Base-by-base conservation (phyloP, 2,797 vertebrate species). In the Thunnus albacares region DNA sequence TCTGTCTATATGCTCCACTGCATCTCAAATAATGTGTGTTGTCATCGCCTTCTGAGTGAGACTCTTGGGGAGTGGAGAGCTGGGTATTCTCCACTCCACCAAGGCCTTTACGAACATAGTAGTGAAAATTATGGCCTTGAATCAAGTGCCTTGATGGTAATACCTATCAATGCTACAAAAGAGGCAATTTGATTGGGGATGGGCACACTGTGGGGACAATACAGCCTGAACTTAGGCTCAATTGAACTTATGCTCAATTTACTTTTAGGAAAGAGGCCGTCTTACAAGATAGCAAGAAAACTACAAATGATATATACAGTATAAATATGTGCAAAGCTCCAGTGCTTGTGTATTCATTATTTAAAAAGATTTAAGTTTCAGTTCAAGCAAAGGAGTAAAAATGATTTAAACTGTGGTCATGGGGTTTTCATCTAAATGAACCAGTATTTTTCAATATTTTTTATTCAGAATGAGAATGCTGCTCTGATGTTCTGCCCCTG, bases 141-240 rank as follows among this genome's bases (percentile, higher is more conserved):
- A 49, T 71, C 24, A 26, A 76, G 56, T 62, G 49, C 28, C 28
- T 70, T 63, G 22, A 65, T 49, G 47, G 73, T 67, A 76, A 57
- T 62, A 66, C 2, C 22, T 58, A 22, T 56, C 30, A 43, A 30
- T 57, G 41, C 51, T 73, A 38, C 22, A 60, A 69, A 17, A 51
- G 26, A 67, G 60, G 49, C 33, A 10, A 45, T 84, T 57, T 58
- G 59, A 33, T 24, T 28, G 57, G 9, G 35, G 7, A 41, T 55
- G 45, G 76, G 20, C 13, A 43, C 10, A 22, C 45, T 55, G 17
- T 71, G 4, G 17, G 15, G 55, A 84, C 45, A 59, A 51, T 57
- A 9, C 35, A 47, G 4, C 60, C 49, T 24, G 28, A 71, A 26
- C 17, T 55, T 14, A 66, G 64, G 61, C 28, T 30, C 28, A 30